Conservation (phyloP, 2,113 vertebrate genomes). For the Scortum barcoo region DNA sequence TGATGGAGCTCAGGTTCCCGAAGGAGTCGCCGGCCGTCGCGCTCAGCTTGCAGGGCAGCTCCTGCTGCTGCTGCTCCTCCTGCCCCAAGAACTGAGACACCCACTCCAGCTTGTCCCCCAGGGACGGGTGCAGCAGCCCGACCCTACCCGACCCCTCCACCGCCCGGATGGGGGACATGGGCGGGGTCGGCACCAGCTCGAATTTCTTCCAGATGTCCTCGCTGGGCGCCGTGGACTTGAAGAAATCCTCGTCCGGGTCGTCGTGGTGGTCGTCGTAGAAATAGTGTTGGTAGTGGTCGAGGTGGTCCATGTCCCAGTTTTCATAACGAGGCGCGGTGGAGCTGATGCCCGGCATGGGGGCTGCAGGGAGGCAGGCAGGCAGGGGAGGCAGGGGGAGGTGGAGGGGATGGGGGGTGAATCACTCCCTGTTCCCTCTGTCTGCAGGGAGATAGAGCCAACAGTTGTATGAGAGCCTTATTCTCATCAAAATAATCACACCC, state of each 20-base stretch:
- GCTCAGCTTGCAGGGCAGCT: conserved; percentile 83
- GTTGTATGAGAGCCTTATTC: conserved; percentile 31
- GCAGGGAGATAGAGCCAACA: conserved; percentile 40
- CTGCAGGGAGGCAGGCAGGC: conserved; percentile 55
- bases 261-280: conserved; percentile 95
- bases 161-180: conserved; percentile 87
- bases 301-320: conserved; percentile 91
- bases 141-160: conserved; percentile 79
- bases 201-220: conserved; percentile 99
- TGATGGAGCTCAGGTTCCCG: conserved; percentile 93
- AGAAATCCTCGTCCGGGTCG: conserved; percentile 92
- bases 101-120: conserved; percentile 88
- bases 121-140: conserved; percentile 70
- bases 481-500: conserved; percentile 20
- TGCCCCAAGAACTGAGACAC: conserved; percentile 86
- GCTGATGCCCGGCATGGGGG: conserved; percentile 82
- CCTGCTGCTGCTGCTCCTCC: conserved; percentile 89
- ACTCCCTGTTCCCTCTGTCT: conserved; percentile 76
- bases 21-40: conserved; percentile 82
- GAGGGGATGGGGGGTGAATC: conserved; percentile 52
- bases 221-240: conserved; percentile 94
- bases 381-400: too few species aligned
- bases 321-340: conserved; percentile 75
- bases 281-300: conserved; percentile 92
- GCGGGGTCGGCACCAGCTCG: conserved; percentile 94